Conservation (phyloP, 2,888 invertebrate genomes). For the Acleris holmiana region DNA sequence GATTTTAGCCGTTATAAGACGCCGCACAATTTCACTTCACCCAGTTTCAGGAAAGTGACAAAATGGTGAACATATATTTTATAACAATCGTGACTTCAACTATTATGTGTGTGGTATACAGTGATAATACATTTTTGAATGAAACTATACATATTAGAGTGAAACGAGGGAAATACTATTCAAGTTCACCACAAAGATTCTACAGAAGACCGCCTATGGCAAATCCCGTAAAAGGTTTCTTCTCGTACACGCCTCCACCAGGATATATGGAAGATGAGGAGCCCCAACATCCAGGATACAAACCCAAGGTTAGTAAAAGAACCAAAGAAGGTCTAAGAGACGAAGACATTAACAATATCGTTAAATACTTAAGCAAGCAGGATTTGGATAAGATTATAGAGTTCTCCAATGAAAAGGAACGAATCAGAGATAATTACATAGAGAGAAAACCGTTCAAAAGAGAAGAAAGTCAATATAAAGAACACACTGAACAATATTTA, state of each 20-base stretch:
- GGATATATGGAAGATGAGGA: constrained; percentile 55
- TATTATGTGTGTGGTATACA: constrained; percentile 53
- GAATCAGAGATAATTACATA: constrained; percentile 39
- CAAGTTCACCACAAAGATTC: constrained; percentile 58
- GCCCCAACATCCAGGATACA: constrained; percentile 48
- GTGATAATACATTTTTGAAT: constrained; percentile 45
- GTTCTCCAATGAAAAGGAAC: constrained; percentile 56
- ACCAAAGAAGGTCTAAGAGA: constrained; percentile 64
- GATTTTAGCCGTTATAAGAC: constrained; percentile 72
- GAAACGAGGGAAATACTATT: constrained; percentile 68
- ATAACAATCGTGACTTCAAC: constrained; percentile 41
- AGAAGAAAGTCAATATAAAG: constrained; percentile 28
- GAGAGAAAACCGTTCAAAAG: constrained; percentile 27
- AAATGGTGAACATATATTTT: constrained; percentile 39
- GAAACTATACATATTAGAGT: constrained; percentile 53
- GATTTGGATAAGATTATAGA: constrained; percentile 72
- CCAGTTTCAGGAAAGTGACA: constrained; percentile 45
- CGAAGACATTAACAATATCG: constrained; percentile 67
- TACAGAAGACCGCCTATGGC: constrained; percentile 61
- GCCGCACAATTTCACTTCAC: constrained; percentile 56
- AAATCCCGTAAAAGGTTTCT: constrained; percentile 54
- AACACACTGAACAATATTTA: constrained; percentile 40
- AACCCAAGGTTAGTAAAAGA: constrained; percentile 67
- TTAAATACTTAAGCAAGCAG: constrained; percentile 70
- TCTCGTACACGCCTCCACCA: constrained; percentile 70